These are phyloP conservation scores for Cartodere bifasciata DNA, from an alignment of 2,888 invertebrate species.

Conservation along the genomic window DNA sequence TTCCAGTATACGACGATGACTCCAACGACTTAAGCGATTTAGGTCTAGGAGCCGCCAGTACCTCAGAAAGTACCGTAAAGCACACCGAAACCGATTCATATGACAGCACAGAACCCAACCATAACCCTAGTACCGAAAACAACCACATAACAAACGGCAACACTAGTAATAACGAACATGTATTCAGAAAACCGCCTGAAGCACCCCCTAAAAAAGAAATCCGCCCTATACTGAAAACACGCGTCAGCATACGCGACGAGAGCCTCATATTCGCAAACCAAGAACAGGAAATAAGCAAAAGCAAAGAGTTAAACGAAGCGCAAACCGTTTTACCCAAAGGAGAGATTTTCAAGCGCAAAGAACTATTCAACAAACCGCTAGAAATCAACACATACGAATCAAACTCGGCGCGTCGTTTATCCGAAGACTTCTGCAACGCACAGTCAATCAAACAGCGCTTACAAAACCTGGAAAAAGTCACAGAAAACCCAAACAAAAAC, in stretches of 20 bases:
- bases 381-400: slow-evolving; percentile 35
- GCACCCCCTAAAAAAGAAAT: too few species aligned
- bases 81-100: too few species aligned
- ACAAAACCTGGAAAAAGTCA: slow-evolving; percentile 54
- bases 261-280: too few species aligned
- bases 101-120: too few species aligned
- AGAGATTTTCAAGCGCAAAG: slow-evolving; percentile 67
- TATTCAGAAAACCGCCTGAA: too few species aligned
- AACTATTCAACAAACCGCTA: slow-evolving; percentile 55
- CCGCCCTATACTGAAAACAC: too few species aligned
- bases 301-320: slow-evolving; percentile 27
- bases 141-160: too few species aligned
- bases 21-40: slow-evolving; percentile 75
- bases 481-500: slow-evolving; percentile 37
- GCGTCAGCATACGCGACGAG: too few species aligned
- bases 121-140: too few species aligned
- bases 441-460: slow-evolving; percentile 62
- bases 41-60: slow-evolving; percentile 42
- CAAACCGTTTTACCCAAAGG: slow-evolving; percentile 53
- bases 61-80: too few species aligned
- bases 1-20: slow-evolving; percentile 65
- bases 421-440: slow-evolving; percentile 51
- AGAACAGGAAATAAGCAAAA: slow-evolving; percentile 21
- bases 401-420: slow-evolving; percentile 38
- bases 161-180: too few species aligned